These are phyloP conservation scores for Amazona vittata DNA, from an alignment of 2,113 vertebrate species.

Conservation along the genomic window DNA sequence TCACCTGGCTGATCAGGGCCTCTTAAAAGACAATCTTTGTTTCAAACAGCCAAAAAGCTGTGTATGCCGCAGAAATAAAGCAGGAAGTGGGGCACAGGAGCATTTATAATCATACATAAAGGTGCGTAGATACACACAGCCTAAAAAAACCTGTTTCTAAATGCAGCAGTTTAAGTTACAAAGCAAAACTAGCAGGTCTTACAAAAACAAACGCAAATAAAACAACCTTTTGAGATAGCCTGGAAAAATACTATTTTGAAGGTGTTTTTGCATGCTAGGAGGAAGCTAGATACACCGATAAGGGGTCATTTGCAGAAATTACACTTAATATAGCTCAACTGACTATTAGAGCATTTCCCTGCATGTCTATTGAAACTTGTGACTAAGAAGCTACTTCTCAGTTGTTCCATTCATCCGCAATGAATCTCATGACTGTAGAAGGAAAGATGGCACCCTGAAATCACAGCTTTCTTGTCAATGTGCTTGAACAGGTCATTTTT, in stretches of 20 bases:
- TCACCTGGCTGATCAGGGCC: neutral
- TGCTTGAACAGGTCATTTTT: constrained; percentile 42
- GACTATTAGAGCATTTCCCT: neutral
- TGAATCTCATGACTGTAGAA: constrained; percentile 6
- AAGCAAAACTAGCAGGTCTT: neutral
- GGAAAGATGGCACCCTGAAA: constrained; percentile 60
- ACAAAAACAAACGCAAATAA: neutral
- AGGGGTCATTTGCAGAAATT: neutral
- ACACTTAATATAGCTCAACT: neutral
- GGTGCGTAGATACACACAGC: too few relatives aligned
- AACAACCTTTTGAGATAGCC: neutral
- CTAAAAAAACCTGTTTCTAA: neutral
- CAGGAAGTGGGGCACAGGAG: neutral
- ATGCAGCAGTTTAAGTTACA: neutral
- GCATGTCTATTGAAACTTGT: neutral
- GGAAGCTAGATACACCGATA: neutral
- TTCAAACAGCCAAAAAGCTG: neutral
- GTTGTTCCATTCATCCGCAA: constrained; percentile 37
- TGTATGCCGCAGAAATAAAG: neutral
- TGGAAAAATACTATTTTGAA: neutral
- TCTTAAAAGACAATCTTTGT: neutral
- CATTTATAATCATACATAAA: neutral
- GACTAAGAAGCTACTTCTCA: constrained; percentile 34
- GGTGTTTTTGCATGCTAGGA: neutral
- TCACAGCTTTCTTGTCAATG: constrained; percentile 46